Evolutionary conservation across 35 echinoderm and acorn worm species (phyloP), one percentile per base, ranked within the genome.

Genomic region (Patiria miniata): DNA sequence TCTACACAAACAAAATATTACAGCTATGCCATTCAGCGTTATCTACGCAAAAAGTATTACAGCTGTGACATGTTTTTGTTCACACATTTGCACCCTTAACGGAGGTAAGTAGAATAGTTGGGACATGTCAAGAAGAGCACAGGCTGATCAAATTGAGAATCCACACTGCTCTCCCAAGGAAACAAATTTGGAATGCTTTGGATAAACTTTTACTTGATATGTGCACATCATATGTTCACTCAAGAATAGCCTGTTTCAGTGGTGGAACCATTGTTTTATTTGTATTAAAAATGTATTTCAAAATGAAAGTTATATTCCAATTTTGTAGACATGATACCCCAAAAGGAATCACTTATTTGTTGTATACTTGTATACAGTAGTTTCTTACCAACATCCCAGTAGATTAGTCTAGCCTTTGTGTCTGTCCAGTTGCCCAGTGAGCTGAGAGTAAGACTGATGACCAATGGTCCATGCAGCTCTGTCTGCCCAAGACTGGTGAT

Each of bases 341-440:
- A 22, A 3, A 2, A 51, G 9, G 14, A 42, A n/a, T 18, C 17
- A 19, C 5, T 54, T 44, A n/a, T n/a, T n/a, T n/a, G n/a, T n/a
- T n/a, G n/a, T n/a, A n/a, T n/a, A n/a, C n/a, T n/a, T n/a, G n/a
- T n/a, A n/a, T 14, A 83, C 54, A 16, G 10, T 29, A 30, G 10
- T 19, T 4, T 23, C 44, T 85, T 68, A 86, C 84, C 83, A 39
- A 22, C 73, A 37, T 86, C 61, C 83, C 83, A 86, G 68, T 86
- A 86, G 36, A 86, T 38, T 1, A 86, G 83, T 61, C 23, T 68
- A 19, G 83, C 58, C 17, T 34, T 39, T 68, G 58, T 34, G 9
- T 86, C 34, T 69, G 16, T 32, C 83, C 83, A 86, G 39, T 86
- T 69, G 5, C 28, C n/a, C 38, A 47, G 55, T 12, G 77, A 36